Conservation (phyloP, 2,888 invertebrate species). For the Branchellion lobata region DNA sequence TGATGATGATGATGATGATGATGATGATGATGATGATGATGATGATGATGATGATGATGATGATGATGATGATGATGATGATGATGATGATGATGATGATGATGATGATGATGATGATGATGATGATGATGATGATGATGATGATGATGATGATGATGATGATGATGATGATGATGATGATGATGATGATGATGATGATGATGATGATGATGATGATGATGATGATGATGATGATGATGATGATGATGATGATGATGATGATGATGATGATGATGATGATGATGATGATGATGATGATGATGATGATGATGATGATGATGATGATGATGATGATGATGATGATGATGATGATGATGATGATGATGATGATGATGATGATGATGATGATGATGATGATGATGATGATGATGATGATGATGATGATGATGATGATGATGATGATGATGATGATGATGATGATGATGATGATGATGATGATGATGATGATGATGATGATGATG, state of each 20-base stretch:
- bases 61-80: conserved; percentile 27
- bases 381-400: conserved; percentile 39
- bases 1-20: conserved; percentile 39
- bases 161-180: conserved; percentile 39
- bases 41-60: conserved; percentile 39
- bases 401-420: conserved; percentile 34
- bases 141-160: conserved; percentile 32
- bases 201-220: conserved; percentile 36
- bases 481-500: conserved; percentile 27
- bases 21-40: conserved; percentile 35
- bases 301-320: conserved; percentile 38
- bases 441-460: conserved; percentile 35
- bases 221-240: conserved; percentile 37
- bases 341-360: conserved; percentile 39
- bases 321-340: conserved; percentile 36
- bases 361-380: conserved; percentile 34
- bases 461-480: conserved; percentile 39
- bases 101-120: conserved; percentile 36
- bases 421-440: conserved; percentile 39
- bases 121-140: conserved; percentile 36
- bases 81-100: conserved; percentile 41
- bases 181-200: conserved; percentile 38
- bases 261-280: conserved; percentile 39
- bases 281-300: conserved; percentile 34
- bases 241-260: conserved; percentile 36